Evolutionary conservation across 2,797 vertebrate genomes (phyloP).

Genomic region (Pseudopleuronectes americanus): DNA sequence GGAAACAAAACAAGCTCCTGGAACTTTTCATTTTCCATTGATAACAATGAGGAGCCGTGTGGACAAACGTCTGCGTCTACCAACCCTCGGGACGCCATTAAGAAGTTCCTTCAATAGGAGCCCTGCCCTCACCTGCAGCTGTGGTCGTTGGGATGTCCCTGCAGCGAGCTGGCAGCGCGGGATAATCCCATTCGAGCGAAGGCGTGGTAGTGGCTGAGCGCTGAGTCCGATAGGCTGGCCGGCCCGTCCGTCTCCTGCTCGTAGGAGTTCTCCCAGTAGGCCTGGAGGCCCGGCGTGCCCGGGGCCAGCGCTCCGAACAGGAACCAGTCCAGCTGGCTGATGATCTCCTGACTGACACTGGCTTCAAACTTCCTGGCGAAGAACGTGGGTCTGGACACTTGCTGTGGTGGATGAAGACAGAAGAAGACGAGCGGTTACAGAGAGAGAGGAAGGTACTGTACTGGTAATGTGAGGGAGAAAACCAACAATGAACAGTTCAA

Average conservation of each 20-base stretch:
- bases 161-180: conserved; percentile 84
- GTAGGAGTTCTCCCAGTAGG: conserved; percentile 95
- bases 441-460: background rate
- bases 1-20: too few relatives aligned
- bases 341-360: conserved; percentile 94
- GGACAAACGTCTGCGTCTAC: background rate
- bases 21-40: too few relatives aligned
- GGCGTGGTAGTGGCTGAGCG: conserved; percentile 90
- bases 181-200: conserved; percentile 91
- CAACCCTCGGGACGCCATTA: too few relatives aligned
- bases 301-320: conserved; percentile 88
- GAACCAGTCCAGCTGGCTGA: conserved; percentile 92
- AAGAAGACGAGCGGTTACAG: background rate
- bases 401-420: conserved; percentile 76
- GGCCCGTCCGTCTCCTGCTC: conserved; percentile 88
- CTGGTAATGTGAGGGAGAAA: too few relatives aligned
- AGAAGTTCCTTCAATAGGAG: too few relatives aligned
- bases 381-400: conserved; percentile 94
- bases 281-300: conserved; percentile 86
- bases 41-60: background rate
- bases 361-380: conserved; percentile 98
- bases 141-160: conserved; percentile 81
- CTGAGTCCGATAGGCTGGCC: conserved; percentile 84
- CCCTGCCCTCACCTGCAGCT: conserved; percentile 89
- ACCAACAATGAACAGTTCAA: too few relatives aligned